Percentiles rank a stretch among this genome's conserved stretches.
phyloP scores from a whole-genome alignment of 2,113 vertebrate species.

The Lanius ludovicianus region DNA sequence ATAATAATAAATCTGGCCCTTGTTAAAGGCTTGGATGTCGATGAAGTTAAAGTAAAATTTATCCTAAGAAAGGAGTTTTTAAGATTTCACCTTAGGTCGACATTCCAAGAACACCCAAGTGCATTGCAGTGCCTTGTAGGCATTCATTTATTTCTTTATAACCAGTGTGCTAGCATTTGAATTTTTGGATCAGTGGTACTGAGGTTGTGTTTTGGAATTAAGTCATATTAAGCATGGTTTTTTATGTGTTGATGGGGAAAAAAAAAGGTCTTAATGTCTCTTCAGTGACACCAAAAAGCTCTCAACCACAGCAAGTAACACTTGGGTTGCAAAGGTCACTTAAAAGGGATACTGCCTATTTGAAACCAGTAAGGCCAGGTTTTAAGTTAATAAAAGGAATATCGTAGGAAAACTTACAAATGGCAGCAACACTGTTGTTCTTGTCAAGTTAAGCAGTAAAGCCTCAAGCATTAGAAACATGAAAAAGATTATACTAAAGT shows the following conservation, averaged over 20 bases:
- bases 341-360: slow-evolving; percentile 79
- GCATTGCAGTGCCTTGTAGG: background rate
- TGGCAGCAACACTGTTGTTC: slow-evolving; percentile 74
- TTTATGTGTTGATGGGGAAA: slow-evolving; percentile 17
- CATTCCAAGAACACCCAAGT: background rate
- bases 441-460: slow-evolving; percentile 75
- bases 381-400: slow-evolving; percentile 77
- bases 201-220: slow-evolving; percentile 60
- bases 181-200: background rate
- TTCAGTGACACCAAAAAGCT: slow-evolving; percentile 56
- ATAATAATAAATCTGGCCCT: slow-evolving; percentile 26
- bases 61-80: background rate
- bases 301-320: slow-evolving; percentile 79
- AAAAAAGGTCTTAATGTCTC: slow-evolving; percentile 50
- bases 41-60: slow-evolving; percentile 15
- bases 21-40: slow-evolving; percentile 6
- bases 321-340: slow-evolving; percentile 84
- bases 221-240: slow-evolving; percentile 33
- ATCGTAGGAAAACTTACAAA: slow-evolving; percentile 81
- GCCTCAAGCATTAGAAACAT: slow-evolving; percentile 77
- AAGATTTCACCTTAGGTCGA: background rate
- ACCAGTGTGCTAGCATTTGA: background rate
- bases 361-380: slow-evolving; percentile 79
- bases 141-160: background rate
- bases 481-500: slow-evolving; percentile 80